phyloP scores from a whole-genome alignment of 2,113 vertebrate species.

The Rhinolophus ferrumequinum region DNA sequence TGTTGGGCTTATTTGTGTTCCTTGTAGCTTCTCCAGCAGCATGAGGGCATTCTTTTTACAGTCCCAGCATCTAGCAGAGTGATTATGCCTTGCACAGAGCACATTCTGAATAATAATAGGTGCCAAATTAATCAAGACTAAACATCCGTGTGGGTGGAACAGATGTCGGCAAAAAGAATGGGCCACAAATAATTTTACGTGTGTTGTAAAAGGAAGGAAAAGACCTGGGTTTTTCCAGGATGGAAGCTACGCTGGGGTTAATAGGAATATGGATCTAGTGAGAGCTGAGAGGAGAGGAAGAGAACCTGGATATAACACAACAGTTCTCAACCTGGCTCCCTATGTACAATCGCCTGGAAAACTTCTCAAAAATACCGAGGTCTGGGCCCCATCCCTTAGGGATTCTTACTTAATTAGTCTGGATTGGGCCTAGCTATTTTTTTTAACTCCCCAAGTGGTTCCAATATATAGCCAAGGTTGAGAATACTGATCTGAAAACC shows the following conservation, averaged over 20 bases:
- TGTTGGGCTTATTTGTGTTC: background rate
- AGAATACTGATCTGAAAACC: slow-evolving; percentile 65
- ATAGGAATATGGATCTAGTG: background rate
- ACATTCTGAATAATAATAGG: background rate
- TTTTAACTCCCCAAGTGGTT: slow-evolving; percentile 42
- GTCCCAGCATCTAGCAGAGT: background rate
- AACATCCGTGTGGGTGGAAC: background rate
- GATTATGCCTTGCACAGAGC: background rate
- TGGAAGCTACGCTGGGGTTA: background rate
- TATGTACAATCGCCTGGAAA: background rate
- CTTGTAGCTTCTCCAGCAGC: background rate
- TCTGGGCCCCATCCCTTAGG: background rate
- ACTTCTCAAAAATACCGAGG: background rate
- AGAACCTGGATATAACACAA: background rate
- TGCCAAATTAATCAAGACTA: slow-evolving; percentile 30
- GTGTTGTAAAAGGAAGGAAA: background rate
- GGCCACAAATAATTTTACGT: background rate
- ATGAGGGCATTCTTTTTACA: background rate
- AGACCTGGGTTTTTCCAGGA: slow-evolving; percentile 16
- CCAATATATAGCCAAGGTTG: background rate
- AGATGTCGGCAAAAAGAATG: slow-evolving; percentile 55
- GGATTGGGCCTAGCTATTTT: background rate
- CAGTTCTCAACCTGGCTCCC: background rate
- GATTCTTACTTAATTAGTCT: slow-evolving; percentile 46
- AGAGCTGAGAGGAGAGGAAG: background rate